Conservation (phyloP, 2,797 vertebrate genomes). For the Selene dorsalis region DNA sequence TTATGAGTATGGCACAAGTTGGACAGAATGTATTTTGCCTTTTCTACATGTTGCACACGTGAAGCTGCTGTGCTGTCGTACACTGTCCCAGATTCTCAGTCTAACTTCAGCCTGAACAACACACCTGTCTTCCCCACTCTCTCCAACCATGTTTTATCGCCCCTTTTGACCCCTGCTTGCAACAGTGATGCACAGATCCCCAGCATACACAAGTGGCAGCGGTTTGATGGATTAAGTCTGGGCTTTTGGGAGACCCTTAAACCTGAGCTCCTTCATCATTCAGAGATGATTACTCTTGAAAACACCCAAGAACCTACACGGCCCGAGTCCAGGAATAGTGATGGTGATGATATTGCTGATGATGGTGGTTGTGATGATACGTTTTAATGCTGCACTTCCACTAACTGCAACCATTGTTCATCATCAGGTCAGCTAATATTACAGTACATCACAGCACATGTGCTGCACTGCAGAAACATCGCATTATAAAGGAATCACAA, state of each 20-base stretch:
- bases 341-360: neutral
- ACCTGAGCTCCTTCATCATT: conserved; percentile 58
- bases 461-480: too few relatives aligned
- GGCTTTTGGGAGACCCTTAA: conserved; percentile 47
- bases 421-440: neutral
- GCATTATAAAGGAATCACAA: neutral
- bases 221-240: conserved; percentile 61
- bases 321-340: neutral
- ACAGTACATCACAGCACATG: neutral
- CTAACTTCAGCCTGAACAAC: neutral
- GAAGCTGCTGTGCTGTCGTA: neutral
- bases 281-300: conserved; percentile 46
- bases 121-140: neutral
- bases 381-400: neutral
- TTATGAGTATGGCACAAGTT: neutral
- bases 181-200: conserved; percentile 33
- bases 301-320: conserved; percentile 22
- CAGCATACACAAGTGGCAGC: neutral
- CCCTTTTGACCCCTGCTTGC: conserved; percentile 6
- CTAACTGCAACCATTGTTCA: neutral
- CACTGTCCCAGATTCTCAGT: neutral
- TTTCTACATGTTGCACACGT: neutral
- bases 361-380: neutral
- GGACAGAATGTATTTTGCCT: neutral
- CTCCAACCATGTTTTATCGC: neutral